phyloP scores from a whole-genome alignment of 2,888 invertebrate genomes.

The Hylaea fasciaria region DNA sequence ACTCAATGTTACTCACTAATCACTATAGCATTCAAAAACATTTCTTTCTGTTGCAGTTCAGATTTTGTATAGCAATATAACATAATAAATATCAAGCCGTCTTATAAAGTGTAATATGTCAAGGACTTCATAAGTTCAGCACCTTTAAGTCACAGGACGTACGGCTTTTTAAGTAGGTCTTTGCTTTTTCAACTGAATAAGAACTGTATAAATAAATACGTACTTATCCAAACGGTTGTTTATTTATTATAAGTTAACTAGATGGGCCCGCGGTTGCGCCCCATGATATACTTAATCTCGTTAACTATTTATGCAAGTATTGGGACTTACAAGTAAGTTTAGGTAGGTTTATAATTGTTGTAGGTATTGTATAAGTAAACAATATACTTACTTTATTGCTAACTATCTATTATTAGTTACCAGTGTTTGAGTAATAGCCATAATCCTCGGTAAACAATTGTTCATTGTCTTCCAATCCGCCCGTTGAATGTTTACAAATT shows the following conservation, averaged over 20 bases:
- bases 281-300: too few species aligned
- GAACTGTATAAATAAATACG: neutral
- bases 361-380: too few species aligned
- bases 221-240: too few species aligned
- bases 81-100: neutral
- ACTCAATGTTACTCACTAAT: too few species aligned
- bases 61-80: too few species aligned
- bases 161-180: neutral
- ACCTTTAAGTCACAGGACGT: neutral
- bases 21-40: too few species aligned
- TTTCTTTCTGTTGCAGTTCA: too few species aligned
- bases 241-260: too few species aligned
- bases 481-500: constrained; percentile 69
- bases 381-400: neutral
- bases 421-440: constrained; percentile 48
- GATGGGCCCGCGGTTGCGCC: too few species aligned
- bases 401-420: constrained; percentile 26
- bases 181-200: neutral
- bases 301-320: too few species aligned
- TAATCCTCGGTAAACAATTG: constrained; percentile 66
- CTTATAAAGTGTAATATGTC: neutral
- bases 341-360: constrained; percentile 1
- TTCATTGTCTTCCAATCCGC: constrained; percentile 70
- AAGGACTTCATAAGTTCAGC: neutral
- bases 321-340: too few species aligned